Conservation (phyloP, 2,888 invertebrate genomes). For the Mythimna vitellina region DNA sequence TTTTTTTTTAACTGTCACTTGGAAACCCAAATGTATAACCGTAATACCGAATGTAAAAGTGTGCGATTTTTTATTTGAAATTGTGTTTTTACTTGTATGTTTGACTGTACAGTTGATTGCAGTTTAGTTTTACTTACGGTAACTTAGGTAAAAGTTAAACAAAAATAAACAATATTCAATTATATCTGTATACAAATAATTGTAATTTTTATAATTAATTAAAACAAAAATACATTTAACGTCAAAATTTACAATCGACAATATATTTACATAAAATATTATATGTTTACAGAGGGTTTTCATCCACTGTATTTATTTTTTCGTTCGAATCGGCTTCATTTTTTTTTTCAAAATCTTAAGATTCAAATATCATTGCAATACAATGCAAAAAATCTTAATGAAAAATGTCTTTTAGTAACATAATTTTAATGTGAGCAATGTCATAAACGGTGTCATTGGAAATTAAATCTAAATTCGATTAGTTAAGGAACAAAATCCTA, state of each 20-base stretch:
- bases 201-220: slow-evolving; percentile 9
- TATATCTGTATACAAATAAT: slow-evolving; percentile 42
- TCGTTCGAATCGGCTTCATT: slow-evolving; percentile 13
- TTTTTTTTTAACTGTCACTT: neutral
- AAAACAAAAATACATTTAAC: slow-evolving; percentile 24
- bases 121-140: slow-evolving; percentile 6
- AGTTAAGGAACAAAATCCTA: slow-evolving; percentile 51
- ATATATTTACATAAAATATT: slow-evolving; percentile 23
- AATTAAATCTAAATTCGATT: slow-evolving; percentile 53
- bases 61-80: neutral
- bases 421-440: slow-evolving; percentile 48
- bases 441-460: slow-evolving; percentile 39
- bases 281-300: slow-evolving; percentile 30
- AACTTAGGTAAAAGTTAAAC: slow-evolving; percentile 15
- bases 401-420: slow-evolving; percentile 64
- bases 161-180: slow-evolving; percentile 27
- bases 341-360: neutral
- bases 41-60: neutral
- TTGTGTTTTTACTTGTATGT: slow-evolving; percentile 16
- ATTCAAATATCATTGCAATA: slow-evolving; percentile 17
- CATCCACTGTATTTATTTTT: neutral
- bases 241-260: slow-evolving; percentile 15
- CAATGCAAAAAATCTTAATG: slow-evolving; percentile 16
- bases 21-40: neutral
- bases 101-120: slow-evolving; percentile 25